Percentiles rank a stretch among this genome's conserved stretches.
Evolutionary conservation across 2,113 vertebrate genomes (phyloP).

Genomic region (sheep (Ovis aries)): ARS-UI_Ramb_v3.0 NC_056072.1:50514501-50515000

Average conservation of each 20-base stretch:
- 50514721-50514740: slow-evolving; percentile 92
- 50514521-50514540: slow-evolving; percentile 91
- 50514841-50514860: background rate
- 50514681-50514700: slow-evolving; percentile 62
- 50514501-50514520: slow-evolving; percentile 85
- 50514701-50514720: slow-evolving; percentile 85
- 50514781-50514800: background rate
- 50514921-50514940: background rate
- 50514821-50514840: background rate
- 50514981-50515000: background rate
- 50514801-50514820: slow-evolving; percentile 1
- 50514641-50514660: slow-evolving; percentile 88
- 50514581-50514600: slow-evolving; percentile 91
- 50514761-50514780: slow-evolving; percentile 88
- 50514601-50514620: slow-evolving; percentile 91
- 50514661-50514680: slow-evolving; percentile 78
- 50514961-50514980: too few species aligned
- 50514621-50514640: slow-evolving; percentile 92
- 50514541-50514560: slow-evolving; percentile 75
- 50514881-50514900: background rate
- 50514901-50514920: background rate
- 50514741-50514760: slow-evolving; percentile 94
- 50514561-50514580: slow-evolving; percentile 92
- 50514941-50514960: background rate
- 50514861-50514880: background rate